Evolutionary conservation across 2,797 vertebrate species (phyloP).

Genomic region (Siniperca obscura): DNA sequence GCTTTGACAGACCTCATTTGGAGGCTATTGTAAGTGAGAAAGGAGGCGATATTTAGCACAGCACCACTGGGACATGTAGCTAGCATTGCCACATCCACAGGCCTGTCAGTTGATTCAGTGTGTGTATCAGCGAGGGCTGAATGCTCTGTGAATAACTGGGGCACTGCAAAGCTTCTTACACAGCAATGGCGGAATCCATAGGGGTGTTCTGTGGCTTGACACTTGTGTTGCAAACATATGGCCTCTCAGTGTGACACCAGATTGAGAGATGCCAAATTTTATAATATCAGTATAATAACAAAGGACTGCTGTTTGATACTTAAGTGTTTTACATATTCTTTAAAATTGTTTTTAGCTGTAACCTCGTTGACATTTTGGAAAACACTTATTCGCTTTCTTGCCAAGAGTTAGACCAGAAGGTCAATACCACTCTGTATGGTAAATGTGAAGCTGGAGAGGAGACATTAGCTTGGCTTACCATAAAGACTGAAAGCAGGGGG

Average conservation of each 20-base stretch:
- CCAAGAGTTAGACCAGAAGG: not conserved
- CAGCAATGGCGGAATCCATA: conserved; percentile 16
- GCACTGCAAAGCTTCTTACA: conserved; percentile 59
- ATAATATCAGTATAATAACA: not conserved
- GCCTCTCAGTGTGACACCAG: conserved; percentile 8
- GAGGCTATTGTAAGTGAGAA: conserved; percentile 55
- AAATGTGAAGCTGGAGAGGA: conserved; percentile 3
- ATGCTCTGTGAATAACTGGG: conserved; percentile 60
- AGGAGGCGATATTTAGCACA: conserved; percentile 74
- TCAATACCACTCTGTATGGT: not conserved
- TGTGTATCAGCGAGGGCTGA: conserved; percentile 17
- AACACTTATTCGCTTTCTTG: not conserved
- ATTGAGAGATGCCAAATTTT: conserved; percentile 23
- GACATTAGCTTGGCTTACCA: not conserved
- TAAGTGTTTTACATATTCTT: not conserved
- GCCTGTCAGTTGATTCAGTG: conserved; percentile 51
- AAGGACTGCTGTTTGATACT: not conserved
- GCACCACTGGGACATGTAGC: conserved; percentile 70
- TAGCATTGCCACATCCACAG: conserved; percentile 56
- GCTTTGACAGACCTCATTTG: conserved; percentile 64
- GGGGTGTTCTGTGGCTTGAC: conserved; percentile 27
- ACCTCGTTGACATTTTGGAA: not conserved
- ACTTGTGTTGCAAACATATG: conserved; percentile 32
- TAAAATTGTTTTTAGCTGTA: not conserved
- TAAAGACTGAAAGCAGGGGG: not conserved